Conservation (phyloP, 2,113 vertebrate species). For the Copsychus sechellarum region DNA sequence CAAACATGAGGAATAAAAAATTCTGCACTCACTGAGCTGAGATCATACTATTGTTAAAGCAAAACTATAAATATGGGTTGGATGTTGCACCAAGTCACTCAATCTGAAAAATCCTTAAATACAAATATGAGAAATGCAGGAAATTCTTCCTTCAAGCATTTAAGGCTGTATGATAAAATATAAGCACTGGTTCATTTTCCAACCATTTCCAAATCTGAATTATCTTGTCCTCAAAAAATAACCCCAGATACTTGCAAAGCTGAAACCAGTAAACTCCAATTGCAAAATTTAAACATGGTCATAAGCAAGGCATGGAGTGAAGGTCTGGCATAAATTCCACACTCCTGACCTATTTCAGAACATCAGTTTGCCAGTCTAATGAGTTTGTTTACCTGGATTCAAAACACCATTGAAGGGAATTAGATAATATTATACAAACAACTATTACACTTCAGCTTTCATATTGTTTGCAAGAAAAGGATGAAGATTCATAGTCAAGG, state of each 20-base stretch:
- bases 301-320: background rate
- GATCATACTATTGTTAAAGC: background rate
- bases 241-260: background rate
- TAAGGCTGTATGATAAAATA: background rate
- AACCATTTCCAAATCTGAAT: background rate
- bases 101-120: background rate
- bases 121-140: background rate
- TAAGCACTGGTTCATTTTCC: background rate
- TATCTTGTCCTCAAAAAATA: background rate
- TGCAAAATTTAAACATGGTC: background rate
- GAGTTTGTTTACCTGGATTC: background rate
- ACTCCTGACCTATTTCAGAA: background rate
- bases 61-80: background rate
- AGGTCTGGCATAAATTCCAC: background rate
- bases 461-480: background rate
- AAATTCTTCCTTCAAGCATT: background rate
- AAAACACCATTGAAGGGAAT: background rate
- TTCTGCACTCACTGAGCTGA: background rate
- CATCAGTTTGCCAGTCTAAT: background rate
- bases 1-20: background rate
- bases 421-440: background rate
- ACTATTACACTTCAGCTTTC: background rate
- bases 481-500: background rate
- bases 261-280: background rate
- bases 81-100: background rate